phyloP scores from a whole-genome alignment of 2,113 vertebrate species.

The Brachyistius frenatus region DNA sequence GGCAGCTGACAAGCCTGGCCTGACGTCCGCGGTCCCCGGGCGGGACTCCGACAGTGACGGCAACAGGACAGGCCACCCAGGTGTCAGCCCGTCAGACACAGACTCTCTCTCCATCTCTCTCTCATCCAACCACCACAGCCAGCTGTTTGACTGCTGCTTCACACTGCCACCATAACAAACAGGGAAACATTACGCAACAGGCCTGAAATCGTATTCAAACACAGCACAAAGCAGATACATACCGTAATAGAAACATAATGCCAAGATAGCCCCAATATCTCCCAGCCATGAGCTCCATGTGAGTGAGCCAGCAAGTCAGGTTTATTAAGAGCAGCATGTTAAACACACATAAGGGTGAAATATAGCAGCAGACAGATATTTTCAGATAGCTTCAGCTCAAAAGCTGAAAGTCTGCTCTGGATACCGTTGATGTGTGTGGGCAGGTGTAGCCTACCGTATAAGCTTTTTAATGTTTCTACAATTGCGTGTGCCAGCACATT shows the following conservation, averaged over 20 bases:
- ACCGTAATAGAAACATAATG: slow-evolving; percentile 16
- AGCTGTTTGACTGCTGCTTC: slow-evolving; percentile 59
- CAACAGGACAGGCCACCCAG: slow-evolving; percentile 61
- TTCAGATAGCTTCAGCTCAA: slow-evolving; percentile 28
- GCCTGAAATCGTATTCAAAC: slow-evolving; percentile 22
- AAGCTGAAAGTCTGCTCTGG: slow-evolving; percentile 28
- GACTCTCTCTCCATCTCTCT: slow-evolving; percentile 7
- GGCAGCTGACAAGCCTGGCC: slow-evolving; percentile 68
- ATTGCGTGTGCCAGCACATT: slow-evolving; percentile 44
- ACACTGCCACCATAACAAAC: slow-evolving; percentile 21
- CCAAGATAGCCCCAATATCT: slow-evolving; percentile 6
- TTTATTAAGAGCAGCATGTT: slow-evolving; percentile 25
- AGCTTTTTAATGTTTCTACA: slow-evolving; percentile 50
- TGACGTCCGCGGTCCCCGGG: slow-evolving; percentile 43
- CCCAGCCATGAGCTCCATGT: slow-evolving; percentile 18
- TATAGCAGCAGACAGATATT: slow-evolving; percentile 34
- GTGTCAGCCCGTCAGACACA: slow-evolving; percentile 50
- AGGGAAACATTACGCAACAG: slow-evolving; percentile 9
- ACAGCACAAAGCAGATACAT: slow-evolving; percentile 11
- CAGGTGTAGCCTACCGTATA: slow-evolving; percentile 23
- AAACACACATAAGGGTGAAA: slow-evolving; percentile 26
- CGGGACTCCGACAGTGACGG: slow-evolving; percentile 29
- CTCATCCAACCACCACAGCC: slow-evolving; percentile 29
- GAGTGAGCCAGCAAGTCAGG: slow-evolving; percentile 23
- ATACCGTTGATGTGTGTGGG: slow-evolving; percentile 41